A percentile compares a stretch with the other conserved stretches of the same genome.
Conservation (phyloP, 2,113 vertebrate species). For the Daboia siamensis region DNA sequence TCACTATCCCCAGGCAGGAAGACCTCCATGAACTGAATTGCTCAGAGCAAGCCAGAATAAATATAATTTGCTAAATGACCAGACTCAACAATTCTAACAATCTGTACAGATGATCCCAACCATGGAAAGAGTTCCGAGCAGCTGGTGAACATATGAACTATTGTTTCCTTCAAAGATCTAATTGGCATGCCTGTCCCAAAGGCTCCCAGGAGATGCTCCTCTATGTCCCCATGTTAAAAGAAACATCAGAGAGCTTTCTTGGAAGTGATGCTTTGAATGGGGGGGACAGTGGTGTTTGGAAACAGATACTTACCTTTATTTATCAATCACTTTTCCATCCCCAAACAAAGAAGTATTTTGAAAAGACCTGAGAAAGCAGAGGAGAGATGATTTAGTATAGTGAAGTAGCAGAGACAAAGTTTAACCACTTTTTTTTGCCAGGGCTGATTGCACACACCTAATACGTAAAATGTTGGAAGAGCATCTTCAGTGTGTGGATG, state of each 20-base stretch:
- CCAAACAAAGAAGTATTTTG: background rate
- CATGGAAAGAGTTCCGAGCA: slow-evolving; percentile 57
- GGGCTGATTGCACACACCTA: background rate
- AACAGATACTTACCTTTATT: background rate
- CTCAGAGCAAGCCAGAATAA: slow-evolving; percentile 58
- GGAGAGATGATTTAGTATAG: background rate
- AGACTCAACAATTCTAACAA: slow-evolving; percentile 66
- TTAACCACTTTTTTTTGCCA: background rate
- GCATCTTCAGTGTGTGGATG: background rate
- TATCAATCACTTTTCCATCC: background rate
- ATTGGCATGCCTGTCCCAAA: background rate
- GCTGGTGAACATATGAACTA: slow-evolving; percentile 61
- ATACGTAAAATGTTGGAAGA: background rate
- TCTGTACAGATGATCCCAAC: slow-evolving; percentile 50
- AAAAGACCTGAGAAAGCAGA: background rate
- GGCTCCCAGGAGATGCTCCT: background rate
- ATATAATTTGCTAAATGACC: slow-evolving; percentile 65
- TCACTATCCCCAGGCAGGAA: background rate
- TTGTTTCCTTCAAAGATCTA: background rate
- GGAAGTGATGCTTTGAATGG: background rate
- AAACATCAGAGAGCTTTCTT: background rate
- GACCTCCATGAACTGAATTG: slow-evolving; percentile 43
- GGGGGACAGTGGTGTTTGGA: background rate
- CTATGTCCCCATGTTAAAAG: background rate
- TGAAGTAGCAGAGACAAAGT: background rate